Conservation (phyloP, 1,140 invertebrate genomes). For the Brachionus angularis region DNA sequence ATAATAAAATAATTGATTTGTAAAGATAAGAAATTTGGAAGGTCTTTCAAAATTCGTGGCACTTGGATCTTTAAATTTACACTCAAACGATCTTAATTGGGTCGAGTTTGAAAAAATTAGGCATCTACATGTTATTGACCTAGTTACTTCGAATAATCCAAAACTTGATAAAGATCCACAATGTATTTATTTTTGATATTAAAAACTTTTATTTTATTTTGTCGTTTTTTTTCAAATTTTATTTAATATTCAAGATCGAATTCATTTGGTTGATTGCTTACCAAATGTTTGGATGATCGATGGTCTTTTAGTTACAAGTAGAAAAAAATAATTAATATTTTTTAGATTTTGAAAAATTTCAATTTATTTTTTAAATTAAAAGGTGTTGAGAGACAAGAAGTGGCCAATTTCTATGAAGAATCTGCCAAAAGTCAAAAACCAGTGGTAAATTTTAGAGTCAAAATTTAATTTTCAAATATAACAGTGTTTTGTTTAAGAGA, state of each 20-base stretch:
- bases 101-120: slow-evolving; percentile 51
- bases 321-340: slow-evolving; percentile 38
- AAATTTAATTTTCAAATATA: too few species aligned
- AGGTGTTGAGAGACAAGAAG: slow-evolving; percentile 56
- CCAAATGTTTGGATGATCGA: slow-evolving; percentile 57
- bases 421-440: slow-evolving; percentile 52
- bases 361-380: slow-evolving; percentile 45
- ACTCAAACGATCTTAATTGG: slow-evolving; percentile 54
- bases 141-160: slow-evolving; percentile 55
- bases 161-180: slow-evolving; percentile 54
- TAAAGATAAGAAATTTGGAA: slow-evolving; percentile 48
- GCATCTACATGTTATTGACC: slow-evolving; percentile 53
- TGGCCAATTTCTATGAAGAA: slow-evolving; percentile 55
- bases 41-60: slow-evolving; percentile 52
- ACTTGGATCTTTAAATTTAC: slow-evolving; percentile 52
- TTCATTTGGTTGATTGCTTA: slow-evolving; percentile 56
- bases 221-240: too few species aligned
- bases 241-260: too few species aligned
- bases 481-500: too few species aligned
- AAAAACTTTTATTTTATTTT: slow-evolving; percentile 43
- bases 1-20: neutral
- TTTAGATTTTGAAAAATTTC: neutral
- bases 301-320: slow-evolving; percentile 55
- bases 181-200: slow-evolving; percentile 48
- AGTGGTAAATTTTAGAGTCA: slow-evolving; percentile 48